Evolutionary conservation across 2,113 vertebrate genomes (phyloP).

Genomic region (Crotalus tigris): DNA sequence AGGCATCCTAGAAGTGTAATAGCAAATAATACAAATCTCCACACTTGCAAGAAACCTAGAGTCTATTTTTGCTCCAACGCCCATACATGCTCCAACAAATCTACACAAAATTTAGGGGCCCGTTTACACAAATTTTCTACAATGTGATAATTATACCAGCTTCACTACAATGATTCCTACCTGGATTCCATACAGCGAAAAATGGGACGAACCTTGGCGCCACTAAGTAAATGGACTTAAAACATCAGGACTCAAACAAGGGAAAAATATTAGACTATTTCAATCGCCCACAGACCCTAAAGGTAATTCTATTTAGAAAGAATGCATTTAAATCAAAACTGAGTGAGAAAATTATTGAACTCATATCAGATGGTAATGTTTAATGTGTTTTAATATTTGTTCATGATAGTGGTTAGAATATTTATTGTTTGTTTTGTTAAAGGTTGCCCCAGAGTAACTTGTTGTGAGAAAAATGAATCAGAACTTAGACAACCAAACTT

Average conservation of each 20-base stretch:
- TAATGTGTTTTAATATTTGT: background rate
- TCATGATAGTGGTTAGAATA: background rate
- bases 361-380: background rate
- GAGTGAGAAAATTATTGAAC: background rate
- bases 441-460: no score
- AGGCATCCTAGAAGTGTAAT: background rate
- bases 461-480: no score
- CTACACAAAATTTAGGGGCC: background rate
- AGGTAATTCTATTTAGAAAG: background rate
- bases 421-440: background rate
- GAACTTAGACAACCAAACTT: background rate
- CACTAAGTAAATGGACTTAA: background rate
- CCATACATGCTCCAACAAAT: background rate
- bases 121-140: background rate
- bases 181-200: background rate
- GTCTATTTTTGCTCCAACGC: background rate
- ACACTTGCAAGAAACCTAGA: background rate
- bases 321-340: background rate
- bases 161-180: background rate
- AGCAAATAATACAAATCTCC: background rate
- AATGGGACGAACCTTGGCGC: background rate
- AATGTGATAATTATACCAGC: background rate
- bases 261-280: background rate
- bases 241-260: background rate
- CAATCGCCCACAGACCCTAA: background rate